phyloP scores from a whole-genome alignment of 2,797 vertebrate species.

The Trachurus trachurus region DNA sequence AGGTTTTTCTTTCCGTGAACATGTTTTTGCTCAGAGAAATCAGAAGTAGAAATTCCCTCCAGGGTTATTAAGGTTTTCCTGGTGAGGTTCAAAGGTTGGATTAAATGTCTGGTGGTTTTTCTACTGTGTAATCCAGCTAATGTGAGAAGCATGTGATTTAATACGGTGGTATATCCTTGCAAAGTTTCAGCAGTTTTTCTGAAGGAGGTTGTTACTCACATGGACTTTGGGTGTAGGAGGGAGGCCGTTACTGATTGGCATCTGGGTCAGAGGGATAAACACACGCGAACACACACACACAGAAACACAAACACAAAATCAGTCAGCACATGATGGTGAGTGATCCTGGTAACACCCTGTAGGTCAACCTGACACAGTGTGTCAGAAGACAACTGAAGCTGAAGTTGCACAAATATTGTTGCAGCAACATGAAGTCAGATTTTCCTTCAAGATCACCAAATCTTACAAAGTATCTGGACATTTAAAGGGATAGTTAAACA shows the following conservation, averaged over 20 bases:
- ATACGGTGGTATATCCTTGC: background rate
- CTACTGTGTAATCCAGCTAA: background rate
- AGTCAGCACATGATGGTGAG: background rate
- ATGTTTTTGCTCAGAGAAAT: background rate
- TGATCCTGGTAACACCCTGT: background rate
- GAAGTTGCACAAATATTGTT: background rate
- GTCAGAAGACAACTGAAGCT: background rate
- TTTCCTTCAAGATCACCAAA: background rate
- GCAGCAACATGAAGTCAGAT: background rate
- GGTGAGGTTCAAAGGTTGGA: background rate
- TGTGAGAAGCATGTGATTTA: background rate
- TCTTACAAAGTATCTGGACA: too few species aligned
- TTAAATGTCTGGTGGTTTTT: background rate
- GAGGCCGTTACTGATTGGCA: slow-evolving; percentile 96
- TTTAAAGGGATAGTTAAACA: background rate
- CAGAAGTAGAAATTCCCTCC: background rate
- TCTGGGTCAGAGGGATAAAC: slow-evolving; percentile 80
- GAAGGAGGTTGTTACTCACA: slow-evolving; percentile 85
- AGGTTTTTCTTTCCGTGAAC: background rate
- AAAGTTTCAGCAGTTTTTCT: background rate
- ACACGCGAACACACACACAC: background rate
- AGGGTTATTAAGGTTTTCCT: background rate
- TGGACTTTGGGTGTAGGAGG: slow-evolving; percentile 99
- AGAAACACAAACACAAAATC: background rate
- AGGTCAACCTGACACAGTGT: background rate